phyloP scores from a whole-genome alignment of 2,888 invertebrate genomes.

The Drosophila robusta region DNA sequence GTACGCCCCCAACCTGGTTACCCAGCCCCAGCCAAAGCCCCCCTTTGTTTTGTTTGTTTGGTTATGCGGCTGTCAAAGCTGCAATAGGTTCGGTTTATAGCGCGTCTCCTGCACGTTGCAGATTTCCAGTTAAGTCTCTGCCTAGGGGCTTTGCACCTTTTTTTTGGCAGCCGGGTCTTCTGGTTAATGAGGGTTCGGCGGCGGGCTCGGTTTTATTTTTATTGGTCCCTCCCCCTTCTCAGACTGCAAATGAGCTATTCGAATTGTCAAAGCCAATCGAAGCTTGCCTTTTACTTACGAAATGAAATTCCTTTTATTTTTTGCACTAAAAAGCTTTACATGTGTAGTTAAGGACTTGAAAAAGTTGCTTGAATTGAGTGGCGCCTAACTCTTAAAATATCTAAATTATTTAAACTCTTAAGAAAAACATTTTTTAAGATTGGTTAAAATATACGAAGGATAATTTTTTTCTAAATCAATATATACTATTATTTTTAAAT shows the following conservation, averaged over 20 bases:
- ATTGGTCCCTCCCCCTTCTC: slow-evolving; percentile 20
- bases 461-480: too few relatives aligned
- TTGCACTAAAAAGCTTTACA: slow-evolving; percentile 25
- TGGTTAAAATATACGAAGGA: background rate
- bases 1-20: slow-evolving; percentile 1
- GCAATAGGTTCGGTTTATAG: slow-evolving; percentile 49
- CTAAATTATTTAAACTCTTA: background rate
- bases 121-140: slow-evolving; percentile 49
- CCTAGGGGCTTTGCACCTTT: slow-evolving; percentile 44
- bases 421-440: background rate
- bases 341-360: background rate
- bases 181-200: slow-evolving; percentile 53
- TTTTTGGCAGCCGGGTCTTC: slow-evolving; percentile 34
- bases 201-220: slow-evolving; percentile 37
- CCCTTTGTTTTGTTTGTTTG: slow-evolving; percentile 17
- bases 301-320: slow-evolving; percentile 33
- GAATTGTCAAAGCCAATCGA: slow-evolving; percentile 44
- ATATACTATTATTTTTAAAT: too few relatives aligned
- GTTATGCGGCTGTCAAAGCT: slow-evolving; percentile 16
- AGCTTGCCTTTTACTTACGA: slow-evolving; percentile 12
- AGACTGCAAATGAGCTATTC: slow-evolving; percentile 23
- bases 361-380: slow-evolving; percentile 8
- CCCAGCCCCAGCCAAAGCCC: background rate
- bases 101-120: slow-evolving; percentile 38
- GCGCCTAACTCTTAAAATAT: background rate